phyloP scores from a whole-genome alignment of 2,113 vertebrate genomes.

The Cromileptes altivelis region DNA sequence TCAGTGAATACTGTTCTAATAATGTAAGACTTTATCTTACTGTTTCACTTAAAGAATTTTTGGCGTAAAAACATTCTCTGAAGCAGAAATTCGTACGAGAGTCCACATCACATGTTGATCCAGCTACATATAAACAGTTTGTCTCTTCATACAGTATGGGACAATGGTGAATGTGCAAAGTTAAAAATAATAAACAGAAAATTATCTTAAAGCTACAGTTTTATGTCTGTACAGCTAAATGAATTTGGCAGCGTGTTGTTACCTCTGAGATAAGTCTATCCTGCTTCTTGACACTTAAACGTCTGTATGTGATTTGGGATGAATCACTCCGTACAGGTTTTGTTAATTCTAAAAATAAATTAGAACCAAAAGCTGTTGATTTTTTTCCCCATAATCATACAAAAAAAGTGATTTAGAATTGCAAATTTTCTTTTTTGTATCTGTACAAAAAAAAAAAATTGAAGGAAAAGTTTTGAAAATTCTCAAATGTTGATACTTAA shows the following conservation, averaged over 20 bases:
- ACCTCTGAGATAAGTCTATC: background rate
- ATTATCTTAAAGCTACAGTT: conserved; percentile 37
- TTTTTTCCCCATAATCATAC: too few relatives aligned
- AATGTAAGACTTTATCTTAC: too few relatives aligned
- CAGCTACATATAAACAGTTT: background rate
- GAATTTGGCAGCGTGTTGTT: conserved; percentile 34
- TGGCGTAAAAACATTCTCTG: conserved; percentile 40
- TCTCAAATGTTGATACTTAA: too few relatives aligned
- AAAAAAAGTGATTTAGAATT: too few relatives aligned
- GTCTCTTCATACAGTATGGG: background rate
- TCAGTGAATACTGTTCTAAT: background rate
- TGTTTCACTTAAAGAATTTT: conserved; percentile 12
- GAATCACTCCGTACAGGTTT: too few relatives aligned
- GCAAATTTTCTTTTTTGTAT: too few relatives aligned
- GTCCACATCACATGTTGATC: background rate
- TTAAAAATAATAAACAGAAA: background rate
- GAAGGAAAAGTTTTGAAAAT: too few relatives aligned
- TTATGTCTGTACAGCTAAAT: conserved; percentile 2
- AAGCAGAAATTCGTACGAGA: background rate
- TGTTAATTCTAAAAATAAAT: too few relatives aligned
- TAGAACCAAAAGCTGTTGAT: too few relatives aligned
- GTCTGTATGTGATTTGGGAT: too few relatives aligned
- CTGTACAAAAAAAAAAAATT: too few relatives aligned
- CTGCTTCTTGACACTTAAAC: background rate
- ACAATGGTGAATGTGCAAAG: conserved; percentile 30